Base-by-base conservation (phyloP, 2,797 vertebrate species). In the Pseudomugil gertrudae region DNA sequence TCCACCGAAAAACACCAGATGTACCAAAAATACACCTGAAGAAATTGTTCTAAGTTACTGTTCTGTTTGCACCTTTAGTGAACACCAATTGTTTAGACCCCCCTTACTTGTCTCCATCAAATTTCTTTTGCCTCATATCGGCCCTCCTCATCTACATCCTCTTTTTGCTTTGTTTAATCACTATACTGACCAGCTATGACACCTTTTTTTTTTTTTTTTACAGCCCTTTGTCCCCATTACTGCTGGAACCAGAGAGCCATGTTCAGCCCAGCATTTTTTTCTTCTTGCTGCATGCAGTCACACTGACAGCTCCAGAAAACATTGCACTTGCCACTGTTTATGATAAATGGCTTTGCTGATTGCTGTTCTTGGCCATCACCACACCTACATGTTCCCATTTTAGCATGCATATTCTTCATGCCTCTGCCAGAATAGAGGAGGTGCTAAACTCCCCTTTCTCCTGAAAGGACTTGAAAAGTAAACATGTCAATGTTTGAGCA, bases 271-370 rank as follows among this genome's bases (percentile, higher is more conserved):
- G 81, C 84, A 82, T 55, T 50, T 74, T 40, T 56, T 54, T 51
- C 53, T 47, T 60, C 32, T 27, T 72, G 40, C 64, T 59, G 63
- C 74, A 61, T 64, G 74, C 71, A 84, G 72, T 72, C 70, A 58
- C 74, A 57, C 52, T 58, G 78, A 83, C 80, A 79, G 80, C 70
- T 65, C 55, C 73, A 72, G 69, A 85, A 87, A 85, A 78, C 79
- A 65, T 76, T 72, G 69, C 78, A 48, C 80, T 87, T 76, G 80
- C 76, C 75, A 82, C 79, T 26, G 32, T 62, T 83, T 86, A 87
- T 90, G 88, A 90, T 90, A 83, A 90, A 90, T 90, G 85, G 74
- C 87, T 89, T 78, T 71, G 63, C 76, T 88, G 86, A 89, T 91
- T 84, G 80, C 79, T 65, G 76, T 59, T 87, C 71, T 76, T 74